Base-by-base conservation (phyloP, 64 coral and sea anemone species). In the Montipora efflorescens region DNA sequence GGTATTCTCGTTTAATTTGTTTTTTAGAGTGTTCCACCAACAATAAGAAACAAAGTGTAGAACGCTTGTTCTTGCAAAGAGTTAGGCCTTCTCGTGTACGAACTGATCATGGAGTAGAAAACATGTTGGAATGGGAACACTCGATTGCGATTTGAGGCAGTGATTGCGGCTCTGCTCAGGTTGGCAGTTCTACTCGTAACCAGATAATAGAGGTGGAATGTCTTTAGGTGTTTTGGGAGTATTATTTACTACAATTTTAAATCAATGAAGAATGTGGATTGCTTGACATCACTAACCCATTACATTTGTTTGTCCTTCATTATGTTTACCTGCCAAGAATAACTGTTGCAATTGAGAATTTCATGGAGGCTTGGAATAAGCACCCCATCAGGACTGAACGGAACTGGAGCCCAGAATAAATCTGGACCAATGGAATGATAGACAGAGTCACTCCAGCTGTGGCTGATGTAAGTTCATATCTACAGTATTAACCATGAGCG, bases 131-230 rank as follows among this genome's bases (percentile, higher is more conserved):
- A 15, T 64, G 59, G 59, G 59, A 64, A 15, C 11, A 1, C 9
- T 14, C 13, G 61, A 15, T 14, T 14, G 61, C 9, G 14, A 64
- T 11, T 14, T 0, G 61, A 64, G 61, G 61, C 11, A 11, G 11
- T 14, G 14, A 64, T 64, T 0, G 61, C 4, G 0, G 61, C 14
- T 14, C 0, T 15, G 9, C 9, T 2, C 61, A 12, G 11, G 11
- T 64, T 11, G 61, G 61, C 9, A 64, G 11, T 14, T 64, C 61
- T 14, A 64, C 61, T 64, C 70, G 76, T 75, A 93, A 93, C 48
- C 92, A 93, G 61, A 12, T 77, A 43, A 93, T 88, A 7, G 84
- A 93, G 92, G 91, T 9, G 92, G 8, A 84, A 93, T 88, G 92
- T 93, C 7, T 93, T 93, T 80, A 3, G 75, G 13, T 70, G 73